phyloP scores from a whole-genome alignment of 2,113 vertebrate genomes.

The Cygnus buccinator region DNA sequence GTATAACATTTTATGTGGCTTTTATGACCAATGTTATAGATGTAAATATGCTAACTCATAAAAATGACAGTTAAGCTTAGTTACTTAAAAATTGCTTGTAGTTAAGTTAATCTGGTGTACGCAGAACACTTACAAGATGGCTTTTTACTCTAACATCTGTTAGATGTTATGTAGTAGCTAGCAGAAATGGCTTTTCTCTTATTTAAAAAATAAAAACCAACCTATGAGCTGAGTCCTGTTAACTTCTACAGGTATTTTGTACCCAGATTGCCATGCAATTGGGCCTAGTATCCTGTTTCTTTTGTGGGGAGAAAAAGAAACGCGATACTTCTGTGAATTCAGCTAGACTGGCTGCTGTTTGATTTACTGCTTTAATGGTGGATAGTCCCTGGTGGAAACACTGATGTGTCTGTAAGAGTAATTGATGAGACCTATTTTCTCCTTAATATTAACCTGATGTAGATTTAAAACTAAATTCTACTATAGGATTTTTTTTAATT shows the following conservation, averaged over 20 bases:
- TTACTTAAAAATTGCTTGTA: not conserved
- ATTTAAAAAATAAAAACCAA: not conserved
- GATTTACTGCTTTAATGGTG: slow-evolving; percentile 21
- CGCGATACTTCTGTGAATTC: not conserved
- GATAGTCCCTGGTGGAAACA: slow-evolving; percentile 33
- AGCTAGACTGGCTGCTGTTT: not conserved
- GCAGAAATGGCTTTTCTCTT: not conserved
- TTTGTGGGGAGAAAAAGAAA: not conserved
- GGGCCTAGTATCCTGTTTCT: not conserved
- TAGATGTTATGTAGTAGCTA: not conserved
- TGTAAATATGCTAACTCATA: not conserved
- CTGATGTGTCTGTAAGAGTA: slow-evolving; percentile 13
- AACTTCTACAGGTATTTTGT: not conserved
- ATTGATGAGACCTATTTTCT: not conserved
- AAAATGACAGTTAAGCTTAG: not conserved
- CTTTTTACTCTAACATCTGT: slow-evolving; percentile 19
- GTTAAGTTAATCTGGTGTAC: not conserved
- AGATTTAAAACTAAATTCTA: not conserved
- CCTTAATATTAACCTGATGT: slow-evolving; percentile 10
- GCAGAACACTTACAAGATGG: not conserved
- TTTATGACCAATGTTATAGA: not conserved
- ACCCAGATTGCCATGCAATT: not conserved
- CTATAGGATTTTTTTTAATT: not conserved
- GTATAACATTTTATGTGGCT: not conserved
- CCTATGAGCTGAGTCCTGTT: not conserved